Evolutionary conservation across 1,140 invertebrate genomes (phyloP).

Genomic region (Leptinotarsa defecta): DNA sequence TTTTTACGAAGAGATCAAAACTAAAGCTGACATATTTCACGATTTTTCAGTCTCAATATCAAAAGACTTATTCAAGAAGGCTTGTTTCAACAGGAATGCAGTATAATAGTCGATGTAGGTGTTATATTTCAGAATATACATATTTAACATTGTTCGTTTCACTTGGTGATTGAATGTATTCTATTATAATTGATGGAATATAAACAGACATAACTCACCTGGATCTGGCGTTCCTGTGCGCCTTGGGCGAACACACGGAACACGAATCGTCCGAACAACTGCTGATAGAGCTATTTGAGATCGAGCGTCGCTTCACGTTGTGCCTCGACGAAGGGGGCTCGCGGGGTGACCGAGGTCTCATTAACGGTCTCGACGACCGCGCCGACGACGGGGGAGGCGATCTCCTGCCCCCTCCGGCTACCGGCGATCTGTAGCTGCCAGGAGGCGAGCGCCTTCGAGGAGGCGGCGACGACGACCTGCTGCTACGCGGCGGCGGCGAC

Average conservation of each 20-base stretch:
- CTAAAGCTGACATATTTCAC: too few species aligned
- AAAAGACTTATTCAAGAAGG: too few species aligned
- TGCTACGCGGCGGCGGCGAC: constrained; percentile 54
- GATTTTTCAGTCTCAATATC: too few species aligned
- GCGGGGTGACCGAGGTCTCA: constrained; percentile 62
- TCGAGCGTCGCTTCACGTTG: constrained; percentile 54
- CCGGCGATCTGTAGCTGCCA: constrained; percentile 40
- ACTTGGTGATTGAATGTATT: too few species aligned
- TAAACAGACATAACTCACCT: constrained; percentile 41
- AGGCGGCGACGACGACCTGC: constrained; percentile 44
- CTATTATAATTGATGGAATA: too few species aligned
- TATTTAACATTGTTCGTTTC: too few species aligned
- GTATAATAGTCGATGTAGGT: too few species aligned
- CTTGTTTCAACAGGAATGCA: too few species aligned
- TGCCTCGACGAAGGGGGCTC: constrained; percentile 29
- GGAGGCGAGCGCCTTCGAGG: constrained; percentile 47
- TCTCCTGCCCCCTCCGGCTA: constrained; percentile 36
- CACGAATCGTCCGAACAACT: constrained; percentile 82
- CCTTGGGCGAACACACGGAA: constrained; percentile 70
- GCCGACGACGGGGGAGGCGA: constrained; percentile 57
- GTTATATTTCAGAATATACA: too few species aligned
- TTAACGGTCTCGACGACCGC: constrained; percentile 11
- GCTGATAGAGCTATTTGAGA: constrained; percentile 72
- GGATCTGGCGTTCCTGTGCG: constrained; percentile 51
- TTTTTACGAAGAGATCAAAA: too few species aligned